Percentiles rank a stretch among this genome's conserved stretches.
These are phyloP conservation scores for Drosophila kurseongensis DNA, from an alignment of 1,140 invertebrate species.

Conservation along the genomic window DNA sequence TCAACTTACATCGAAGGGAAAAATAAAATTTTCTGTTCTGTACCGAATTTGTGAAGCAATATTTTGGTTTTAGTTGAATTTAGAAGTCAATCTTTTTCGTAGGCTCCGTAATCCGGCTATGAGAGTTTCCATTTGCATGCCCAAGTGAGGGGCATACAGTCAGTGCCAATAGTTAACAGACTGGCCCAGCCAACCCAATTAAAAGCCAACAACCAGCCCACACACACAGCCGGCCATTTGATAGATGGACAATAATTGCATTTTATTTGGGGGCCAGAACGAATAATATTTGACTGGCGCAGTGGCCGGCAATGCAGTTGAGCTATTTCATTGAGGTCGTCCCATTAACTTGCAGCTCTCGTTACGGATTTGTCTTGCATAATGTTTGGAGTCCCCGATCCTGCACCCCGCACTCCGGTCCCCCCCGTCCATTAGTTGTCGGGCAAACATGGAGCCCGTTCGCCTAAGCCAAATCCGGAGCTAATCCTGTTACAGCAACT, in stretches of 20 bases:
- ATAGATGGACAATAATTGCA: conserved; percentile 48
- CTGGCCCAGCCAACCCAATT: conserved; percentile 38
- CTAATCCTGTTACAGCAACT: conserved; percentile 61
- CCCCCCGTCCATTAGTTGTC: conserved; percentile 9
- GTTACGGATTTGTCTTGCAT: conserved; percentile 40
- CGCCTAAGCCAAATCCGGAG: conserved; percentile 38
- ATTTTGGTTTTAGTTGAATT: conserved; percentile 37
- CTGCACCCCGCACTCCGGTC: too few relatives aligned
- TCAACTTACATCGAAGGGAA: conserved; percentile 28
- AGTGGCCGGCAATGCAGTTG: conserved; percentile 41
- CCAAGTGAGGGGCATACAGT: conserved; percentile 17
- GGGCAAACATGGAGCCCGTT: conserved; percentile 12
- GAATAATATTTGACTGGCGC: conserved; percentile 55
- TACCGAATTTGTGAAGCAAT: conserved; percentile 12
- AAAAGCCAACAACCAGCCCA: conserved; percentile 5
- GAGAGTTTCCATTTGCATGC: conserved; percentile 50
- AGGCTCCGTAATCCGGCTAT: conserved; percentile 16
- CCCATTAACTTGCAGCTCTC: conserved; percentile 41
- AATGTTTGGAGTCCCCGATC: conserved; percentile 28
- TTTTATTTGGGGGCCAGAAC: conserved; percentile 42
- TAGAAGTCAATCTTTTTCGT: conserved; percentile 21
- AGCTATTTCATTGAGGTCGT: conserved; percentile 27
- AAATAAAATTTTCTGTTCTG: conserved; percentile 6
- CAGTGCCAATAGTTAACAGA: conserved; percentile 29
- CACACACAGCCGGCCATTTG: conserved; percentile 22